phyloP scores from a whole-genome alignment of 2,888 invertebrate species.

The Lasius fuliginosus region DNA sequence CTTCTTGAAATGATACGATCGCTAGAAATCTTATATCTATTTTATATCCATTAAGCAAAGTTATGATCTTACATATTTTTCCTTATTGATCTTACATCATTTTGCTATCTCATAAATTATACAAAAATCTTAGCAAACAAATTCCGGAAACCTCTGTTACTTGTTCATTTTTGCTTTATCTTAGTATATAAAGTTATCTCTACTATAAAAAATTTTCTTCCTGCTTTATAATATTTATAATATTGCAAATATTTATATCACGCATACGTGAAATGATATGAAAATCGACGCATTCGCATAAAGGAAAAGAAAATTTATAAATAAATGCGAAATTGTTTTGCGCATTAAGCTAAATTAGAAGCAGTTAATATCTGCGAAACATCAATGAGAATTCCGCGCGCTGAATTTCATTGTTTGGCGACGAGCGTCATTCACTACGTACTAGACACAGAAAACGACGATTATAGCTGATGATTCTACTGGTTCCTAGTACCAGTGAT shows the following conservation, averaged over 20 bases:
- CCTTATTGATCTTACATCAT: not conserved
- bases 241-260: not conserved
- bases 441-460: not conserved
- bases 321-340: not conserved
- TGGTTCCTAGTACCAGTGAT: constrained; percentile 19
- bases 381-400: constrained; percentile 31
- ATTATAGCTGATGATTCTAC: constrained; percentile 42
- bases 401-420: constrained; percentile 24
- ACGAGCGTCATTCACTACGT: constrained; percentile 33
- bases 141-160: not conserved
- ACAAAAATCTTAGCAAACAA: not conserved
- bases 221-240: not conserved
- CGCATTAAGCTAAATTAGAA: not conserved
- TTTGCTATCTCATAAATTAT: not conserved
- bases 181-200: not conserved
- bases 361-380: constrained; percentile 17
- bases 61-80: not conserved
- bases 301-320: not conserved
- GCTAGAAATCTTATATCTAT: not conserved
- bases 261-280: not conserved
- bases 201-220: not conserved
- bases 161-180: not conserved
- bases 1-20: not conserved
- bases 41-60: not conserved
- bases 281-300: not conserved